Evolutionary conservation across 2,113 vertebrate genomes (phyloP).

Genomic region (Arenaria interpres): DNA sequence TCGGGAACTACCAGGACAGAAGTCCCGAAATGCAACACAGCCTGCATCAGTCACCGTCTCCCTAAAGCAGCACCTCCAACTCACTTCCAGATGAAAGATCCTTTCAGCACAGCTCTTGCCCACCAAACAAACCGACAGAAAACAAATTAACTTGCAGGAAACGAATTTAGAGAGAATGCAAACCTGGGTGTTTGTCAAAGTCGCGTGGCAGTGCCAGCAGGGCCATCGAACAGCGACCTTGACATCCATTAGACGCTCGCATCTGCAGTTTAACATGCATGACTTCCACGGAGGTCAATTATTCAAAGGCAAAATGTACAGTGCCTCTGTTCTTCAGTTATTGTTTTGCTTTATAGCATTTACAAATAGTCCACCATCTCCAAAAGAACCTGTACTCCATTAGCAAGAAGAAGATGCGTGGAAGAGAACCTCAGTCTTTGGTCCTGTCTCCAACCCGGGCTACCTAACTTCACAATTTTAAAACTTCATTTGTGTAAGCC

Average conservation of each 20-base stretch:
- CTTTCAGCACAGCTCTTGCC: background rate
- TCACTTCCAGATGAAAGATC: background rate
- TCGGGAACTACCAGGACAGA: background rate
- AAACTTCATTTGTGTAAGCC: background rate
- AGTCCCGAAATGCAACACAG: fast-evolving
- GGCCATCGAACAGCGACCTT: background rate
- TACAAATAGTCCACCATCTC: background rate
- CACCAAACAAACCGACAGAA: background rate
- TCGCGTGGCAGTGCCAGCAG: background rate
- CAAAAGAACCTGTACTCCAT: background rate
- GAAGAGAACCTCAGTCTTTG: background rate
- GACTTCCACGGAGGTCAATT: conserved; percentile 18
- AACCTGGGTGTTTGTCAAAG: background rate
- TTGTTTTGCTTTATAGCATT: background rate
- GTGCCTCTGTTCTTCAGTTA: background rate
- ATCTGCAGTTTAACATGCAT: conserved; percentile 12
- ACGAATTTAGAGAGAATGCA: background rate
- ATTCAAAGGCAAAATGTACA: background rate
- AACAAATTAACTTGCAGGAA: conserved; percentile 12
- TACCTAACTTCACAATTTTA: background rate
- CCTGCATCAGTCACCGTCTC: background rate
- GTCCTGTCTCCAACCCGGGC: background rate
- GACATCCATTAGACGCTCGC: background rate
- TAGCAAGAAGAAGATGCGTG: background rate
- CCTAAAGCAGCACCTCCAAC: background rate